phyloP scores from a whole-genome alignment of 2,113 vertebrate genomes.

The Calyptommatus sinebrachiatus region DNA sequence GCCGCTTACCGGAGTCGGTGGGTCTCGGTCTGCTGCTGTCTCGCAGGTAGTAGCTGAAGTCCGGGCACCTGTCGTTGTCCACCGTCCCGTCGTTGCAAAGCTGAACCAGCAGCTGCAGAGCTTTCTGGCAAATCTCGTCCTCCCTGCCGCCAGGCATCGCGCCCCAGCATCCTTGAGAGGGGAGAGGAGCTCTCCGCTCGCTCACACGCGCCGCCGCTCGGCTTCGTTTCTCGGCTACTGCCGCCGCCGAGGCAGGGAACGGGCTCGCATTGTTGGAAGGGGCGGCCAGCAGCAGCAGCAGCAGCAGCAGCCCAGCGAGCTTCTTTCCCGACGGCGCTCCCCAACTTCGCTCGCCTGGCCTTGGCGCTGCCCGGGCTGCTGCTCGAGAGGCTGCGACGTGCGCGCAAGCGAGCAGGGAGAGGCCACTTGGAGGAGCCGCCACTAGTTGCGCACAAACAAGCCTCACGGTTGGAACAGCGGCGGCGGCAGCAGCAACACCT shows the following conservation, averaged over 20 bases:
- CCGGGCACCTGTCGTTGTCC: constrained; percentile 91
- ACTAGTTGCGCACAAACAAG: constrained; percentile 64
- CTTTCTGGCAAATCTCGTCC: constrained; percentile 97
- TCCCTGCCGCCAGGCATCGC: constrained; percentile 97
- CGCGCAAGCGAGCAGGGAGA: not conserved
- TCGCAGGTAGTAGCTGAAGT: constrained; percentile 94
- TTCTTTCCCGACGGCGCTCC: not conserved
- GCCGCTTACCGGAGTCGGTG: constrained; percentile 84
- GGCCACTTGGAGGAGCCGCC: constrained; percentile 25
- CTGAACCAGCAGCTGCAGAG: constrained; percentile 93
- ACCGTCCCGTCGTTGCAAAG: constrained; percentile 93
- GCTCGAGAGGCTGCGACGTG: not conserved
- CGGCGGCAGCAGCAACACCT: too few species aligned
- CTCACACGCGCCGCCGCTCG: constrained; percentile 71
- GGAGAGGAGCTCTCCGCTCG: constrained; percentile 72
- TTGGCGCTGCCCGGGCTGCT: constrained; percentile 11
- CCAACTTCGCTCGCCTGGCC: constrained; percentile 21
- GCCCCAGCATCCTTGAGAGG: constrained; percentile 95
- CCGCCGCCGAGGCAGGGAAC: constrained; percentile 43
- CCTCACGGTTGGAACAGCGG: not conserved
- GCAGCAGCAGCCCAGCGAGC: not conserved
- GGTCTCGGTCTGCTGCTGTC: constrained; percentile 89
- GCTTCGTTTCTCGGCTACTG: too few species aligned
- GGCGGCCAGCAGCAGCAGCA: not conserved
- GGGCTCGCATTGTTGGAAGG: constrained; percentile 59